These are phyloP conservation scores for Theretra japonica DNA, from an alignment of 2,888 invertebrate species.

Conservation along the genomic window DNA sequence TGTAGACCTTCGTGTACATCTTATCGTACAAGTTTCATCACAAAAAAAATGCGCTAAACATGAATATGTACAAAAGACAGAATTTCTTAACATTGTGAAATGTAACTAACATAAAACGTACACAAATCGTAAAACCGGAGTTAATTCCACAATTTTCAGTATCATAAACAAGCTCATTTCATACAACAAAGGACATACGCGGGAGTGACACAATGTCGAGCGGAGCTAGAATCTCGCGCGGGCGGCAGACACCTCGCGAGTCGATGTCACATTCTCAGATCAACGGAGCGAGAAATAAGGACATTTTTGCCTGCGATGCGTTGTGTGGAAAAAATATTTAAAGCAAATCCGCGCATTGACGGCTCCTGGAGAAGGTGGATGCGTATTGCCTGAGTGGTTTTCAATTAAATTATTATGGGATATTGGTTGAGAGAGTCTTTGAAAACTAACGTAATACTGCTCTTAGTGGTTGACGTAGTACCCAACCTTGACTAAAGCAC, in stretches of 20 bases:
- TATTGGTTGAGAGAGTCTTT: no score
- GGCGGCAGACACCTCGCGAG: slow-evolving; percentile 71
- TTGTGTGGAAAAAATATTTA: slow-evolving; percentile 82
- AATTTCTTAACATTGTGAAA: no score
- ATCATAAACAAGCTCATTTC: background rate
- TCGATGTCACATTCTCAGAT: slow-evolving; percentile 83
- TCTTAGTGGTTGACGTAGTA: no score
- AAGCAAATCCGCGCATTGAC: slow-evolving; percentile 73
- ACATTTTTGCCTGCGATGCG: slow-evolving; percentile 80
- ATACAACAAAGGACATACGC: background rate
- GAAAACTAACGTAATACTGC: no score
- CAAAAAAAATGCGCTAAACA: no score
- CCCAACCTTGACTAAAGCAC: no score
- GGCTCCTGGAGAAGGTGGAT: slow-evolving; percentile 29
- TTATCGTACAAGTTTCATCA: no score
- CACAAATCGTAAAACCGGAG: no score
- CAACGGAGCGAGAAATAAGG: slow-evolving; percentile 84
- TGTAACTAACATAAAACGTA: no score
- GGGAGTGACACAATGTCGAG: slow-evolving; percentile 30
- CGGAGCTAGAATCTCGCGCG: slow-evolving; percentile 35
- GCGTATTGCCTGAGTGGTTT: slow-evolving; percentile 29
- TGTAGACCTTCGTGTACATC: no score
- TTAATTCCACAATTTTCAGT: no score
- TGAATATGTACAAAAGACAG: no score
- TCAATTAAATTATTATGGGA: slow-evolving; percentile 13